Evolutionary conservation across 2,888 invertebrate species (phyloP), one percentile per base, ranked within the genome.

Genomic region (Polietes domitor): DNA sequence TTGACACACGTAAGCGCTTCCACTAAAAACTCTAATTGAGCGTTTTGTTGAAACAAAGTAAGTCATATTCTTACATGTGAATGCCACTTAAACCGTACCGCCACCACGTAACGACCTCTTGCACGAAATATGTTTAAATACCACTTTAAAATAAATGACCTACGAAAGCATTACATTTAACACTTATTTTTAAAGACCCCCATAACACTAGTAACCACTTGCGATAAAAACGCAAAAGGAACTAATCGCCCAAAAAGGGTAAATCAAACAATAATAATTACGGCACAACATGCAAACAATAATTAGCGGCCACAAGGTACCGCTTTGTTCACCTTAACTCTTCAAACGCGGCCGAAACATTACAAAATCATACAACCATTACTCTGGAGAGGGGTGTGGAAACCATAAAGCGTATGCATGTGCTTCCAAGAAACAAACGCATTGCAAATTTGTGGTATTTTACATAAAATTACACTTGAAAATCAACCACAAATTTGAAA

Each of bases 151-250:
- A 19, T 41, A 70, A 50, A 50, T 32, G 50, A 21, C 77, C 61
- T 41, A 74, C 74, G 77, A 74, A 77, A 77, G 58, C 77, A 77
- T 82, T 74, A 70, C 10, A 47, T 43, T 77, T 63, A 70, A 71
- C 82, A 77, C 74, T 77, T 73, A 43, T 50, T 47, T 71, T 70
- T 32, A 43, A 74, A 61, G 61, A 63, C 58, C 73, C 73, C 55
- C 26, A 58, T 77, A 2, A 73, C 26, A 50, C 19, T 17, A 17
- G 70, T 76, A n/a, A 50, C 21, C 26, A 68, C 5, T 41, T 41
- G 9, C 15, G 17, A 0, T 21, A 19, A 61, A 71, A 26, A 50
- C 19, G 3, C 7, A 70, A 10, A n/a, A 37, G 24, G 21, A 73
- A 65, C 43, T 37, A 37, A 37, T 37, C 37, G 12, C 37, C 47